Evolutionary conservation across 2,113 vertebrate genomes (phyloP), one percentile per base, ranked within the genome.

Genomic region (Riparia riparia): DNA sequence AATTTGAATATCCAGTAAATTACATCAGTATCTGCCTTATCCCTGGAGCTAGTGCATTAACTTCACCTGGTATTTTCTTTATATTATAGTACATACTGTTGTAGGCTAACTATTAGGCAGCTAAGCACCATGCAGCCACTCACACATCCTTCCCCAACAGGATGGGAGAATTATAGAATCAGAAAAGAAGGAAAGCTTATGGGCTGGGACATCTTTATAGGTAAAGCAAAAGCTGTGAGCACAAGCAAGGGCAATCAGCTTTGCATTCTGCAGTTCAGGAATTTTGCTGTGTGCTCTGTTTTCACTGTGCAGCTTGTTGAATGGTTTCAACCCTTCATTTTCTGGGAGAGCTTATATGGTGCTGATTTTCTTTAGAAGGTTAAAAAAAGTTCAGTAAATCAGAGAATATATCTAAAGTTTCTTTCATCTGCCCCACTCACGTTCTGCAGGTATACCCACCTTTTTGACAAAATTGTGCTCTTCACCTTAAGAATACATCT

Each of bases 401-500:
- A 25, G 32, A 51, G 2, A 6, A 8, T 4, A 19, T 44, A 71
- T 19, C 20, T 56, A 28, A 65, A 12, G 29, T 42, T 66, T 79
- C 29, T 69, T 26, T 89, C 5, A 49, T 68, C 39, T 87, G 41
- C 69, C 41, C 76, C 45, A 77, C 42, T 39, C n/a, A 31, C 1
- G 5, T 6, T 10, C 37, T 82, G 51, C 31, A 71, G 63, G 25
- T n/a, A 22, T 31, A 37, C 15, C 13, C 17, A 42, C 34, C 29
- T 71, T 92, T 69, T 31, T 87, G 47, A 68, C 5, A 68, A 65
- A 86, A 25, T 5, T 5, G 4, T 14, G 32, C 14, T 84, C 14
- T 60, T 83, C 39, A 66, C n/a, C 49, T 72, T 80, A 84, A 91
- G 84, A 81, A 44, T 54, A 50, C 9, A 82, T 79, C n/a, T 47